Conservation (phyloP, 2,797 vertebrate species). For the Chloroceryle amazona region DNA sequence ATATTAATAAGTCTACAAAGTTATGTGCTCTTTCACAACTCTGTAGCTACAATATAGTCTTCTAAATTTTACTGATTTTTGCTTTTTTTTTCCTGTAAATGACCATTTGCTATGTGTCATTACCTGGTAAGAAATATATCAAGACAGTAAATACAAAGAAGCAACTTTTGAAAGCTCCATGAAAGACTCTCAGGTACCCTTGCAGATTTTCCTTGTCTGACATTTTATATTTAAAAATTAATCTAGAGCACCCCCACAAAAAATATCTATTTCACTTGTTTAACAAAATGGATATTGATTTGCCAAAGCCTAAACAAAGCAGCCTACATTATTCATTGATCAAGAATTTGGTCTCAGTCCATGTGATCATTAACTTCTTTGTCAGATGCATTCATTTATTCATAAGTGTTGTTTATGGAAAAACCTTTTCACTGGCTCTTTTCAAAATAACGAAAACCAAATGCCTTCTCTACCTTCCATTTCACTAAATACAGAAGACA, state of each 20-base stretch:
- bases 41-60: background rate
- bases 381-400: slow-evolving; percentile 72
- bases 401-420: slow-evolving; percentile 50
- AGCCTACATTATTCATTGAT: slow-evolving; percentile 76
- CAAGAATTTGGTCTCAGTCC: slow-evolving; percentile 68
- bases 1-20: background rate
- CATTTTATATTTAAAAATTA: slow-evolving; percentile 70
- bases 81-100: background rate
- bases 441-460: slow-evolving; percentile 29
- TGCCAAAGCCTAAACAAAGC: slow-evolving; percentile 73
- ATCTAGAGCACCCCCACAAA: slow-evolving; percentile 15
- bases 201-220: slow-evolving; percentile 32
- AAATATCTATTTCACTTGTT: slow-evolving; percentile 71
- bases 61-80: background rate
- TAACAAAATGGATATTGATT: slow-evolving; percentile 81
- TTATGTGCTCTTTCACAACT: background rate
- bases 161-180: background rate
- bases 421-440: background rate
- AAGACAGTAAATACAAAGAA: background rate
- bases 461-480: slow-evolving; percentile 1
- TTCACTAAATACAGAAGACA: slow-evolving; percentile 14
- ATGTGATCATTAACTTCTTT: slow-evolving; percentile 72
- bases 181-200: background rate
- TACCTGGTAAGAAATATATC: background rate
- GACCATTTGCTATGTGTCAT: background rate